Conservation (phyloP, 2,888 invertebrate genomes). For the Rhagophthalmus giganteus region DNA sequence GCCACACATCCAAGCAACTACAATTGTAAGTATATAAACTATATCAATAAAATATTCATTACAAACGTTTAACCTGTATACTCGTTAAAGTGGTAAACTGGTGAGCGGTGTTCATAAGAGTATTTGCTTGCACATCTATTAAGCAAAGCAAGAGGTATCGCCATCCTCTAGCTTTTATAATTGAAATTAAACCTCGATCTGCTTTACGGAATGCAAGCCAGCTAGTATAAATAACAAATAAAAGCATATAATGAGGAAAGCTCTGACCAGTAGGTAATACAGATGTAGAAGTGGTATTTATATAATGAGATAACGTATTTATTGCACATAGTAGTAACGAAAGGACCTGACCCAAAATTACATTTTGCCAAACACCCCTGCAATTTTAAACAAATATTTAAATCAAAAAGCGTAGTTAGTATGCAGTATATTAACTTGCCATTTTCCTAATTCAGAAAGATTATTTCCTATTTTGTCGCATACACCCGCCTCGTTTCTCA, state of each 20-base stretch:
- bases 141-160: constrained; percentile 75
- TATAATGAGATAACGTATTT: constrained; percentile 71
- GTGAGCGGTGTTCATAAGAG: constrained; percentile 79
- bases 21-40: constrained; percentile 52
- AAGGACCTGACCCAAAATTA: constrained; percentile 74
- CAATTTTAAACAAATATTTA: constrained; percentile 30
- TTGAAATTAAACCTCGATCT: constrained; percentile 63
- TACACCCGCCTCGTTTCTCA: constrained; percentile 56
- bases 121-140: constrained; percentile 86
- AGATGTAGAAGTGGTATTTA: constrained; percentile 70
- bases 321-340: constrained; percentile 77
- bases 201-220: constrained; percentile 72
- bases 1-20: constrained; percentile 85
- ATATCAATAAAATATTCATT: neutral
- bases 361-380: constrained; percentile 74
- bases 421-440: constrained; percentile 56
- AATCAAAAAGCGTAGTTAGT: constrained; percentile 1
- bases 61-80: constrained; percentile 62
- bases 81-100: constrained; percentile 72
- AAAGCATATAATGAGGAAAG: constrained; percentile 75
- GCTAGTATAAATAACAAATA: constrained; percentile 77
- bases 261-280: constrained; percentile 80
- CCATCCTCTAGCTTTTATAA: constrained; percentile 73
- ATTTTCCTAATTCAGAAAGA: constrained; percentile 70
- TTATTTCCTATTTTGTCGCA: constrained; percentile 70